These are phyloP conservation scores for Pocillopora verrucosa DNA, from an alignment of 64 coral and sea anemone species.

Conservation along the genomic window DNA sequence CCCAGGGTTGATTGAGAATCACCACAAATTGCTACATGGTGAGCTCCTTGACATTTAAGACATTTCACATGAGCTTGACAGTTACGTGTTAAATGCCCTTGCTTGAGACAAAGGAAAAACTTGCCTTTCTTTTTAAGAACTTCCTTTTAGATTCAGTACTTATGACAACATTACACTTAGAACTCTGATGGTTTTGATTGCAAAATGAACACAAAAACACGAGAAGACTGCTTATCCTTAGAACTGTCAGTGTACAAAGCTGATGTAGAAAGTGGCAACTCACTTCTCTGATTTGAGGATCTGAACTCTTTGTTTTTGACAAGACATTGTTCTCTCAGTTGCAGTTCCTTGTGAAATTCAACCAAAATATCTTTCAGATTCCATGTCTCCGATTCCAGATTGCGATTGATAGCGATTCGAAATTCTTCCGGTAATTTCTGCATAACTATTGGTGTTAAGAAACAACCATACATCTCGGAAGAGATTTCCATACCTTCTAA, in stretches of 20 bases:
- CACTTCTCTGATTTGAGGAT: constrained; percentile 10
- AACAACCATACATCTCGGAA: constrained; percentile 33
- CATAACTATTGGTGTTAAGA: constrained; percentile 44
- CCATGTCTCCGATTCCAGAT: constrained; percentile 24
- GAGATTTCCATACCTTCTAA: background rate
- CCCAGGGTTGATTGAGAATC: too few species aligned
- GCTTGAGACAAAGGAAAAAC: constrained; percentile 59
- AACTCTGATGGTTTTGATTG: constrained; percentile 28
- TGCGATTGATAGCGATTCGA: constrained; percentile 20
- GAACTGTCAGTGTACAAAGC: constrained; percentile 15
- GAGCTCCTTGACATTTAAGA: background rate
- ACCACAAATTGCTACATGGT: constrained; percentile 15
- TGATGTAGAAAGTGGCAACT: background rate
- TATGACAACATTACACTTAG: constrained; percentile 45
- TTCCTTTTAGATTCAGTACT: constrained; percentile 26
- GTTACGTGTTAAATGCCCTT: constrained; percentile 16
- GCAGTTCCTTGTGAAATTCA: constrained; percentile 54
- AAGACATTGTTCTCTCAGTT: constrained; percentile 5
- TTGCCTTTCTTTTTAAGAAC: background rate
- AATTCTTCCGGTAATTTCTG: constrained; percentile 32
- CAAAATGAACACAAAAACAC: constrained; percentile 49
- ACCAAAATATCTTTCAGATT: constrained; percentile 7
- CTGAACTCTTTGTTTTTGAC: constrained; percentile 25
- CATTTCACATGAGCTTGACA: constrained; percentile 13
- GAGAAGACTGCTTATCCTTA: background rate